Conservation (phyloP, 2,113 vertebrate species). For the Chaetodon auriga region DNA sequence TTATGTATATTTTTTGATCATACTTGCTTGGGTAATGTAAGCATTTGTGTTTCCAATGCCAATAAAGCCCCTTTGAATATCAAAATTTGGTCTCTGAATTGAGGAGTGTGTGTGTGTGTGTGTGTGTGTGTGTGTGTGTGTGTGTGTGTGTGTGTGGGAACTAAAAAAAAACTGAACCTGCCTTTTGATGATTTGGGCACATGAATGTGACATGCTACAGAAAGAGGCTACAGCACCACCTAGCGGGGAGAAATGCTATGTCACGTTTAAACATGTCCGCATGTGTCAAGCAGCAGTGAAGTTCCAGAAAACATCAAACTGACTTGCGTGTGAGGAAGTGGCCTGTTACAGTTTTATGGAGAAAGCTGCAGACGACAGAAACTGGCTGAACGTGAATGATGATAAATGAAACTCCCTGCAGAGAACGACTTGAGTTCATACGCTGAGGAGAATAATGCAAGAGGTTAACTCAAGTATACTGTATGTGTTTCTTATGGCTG, state of each 20-base stretch:
- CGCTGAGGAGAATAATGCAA: background rate
- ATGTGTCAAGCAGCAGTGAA: slow-evolving; percentile 2
- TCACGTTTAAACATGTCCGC: background rate
- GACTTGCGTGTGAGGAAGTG: background rate
- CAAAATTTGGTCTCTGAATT: too few relatives aligned
- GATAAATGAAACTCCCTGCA: background rate
- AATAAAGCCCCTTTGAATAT: too few relatives aligned
- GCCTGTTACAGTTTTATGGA: background rate
- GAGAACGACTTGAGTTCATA: background rate
- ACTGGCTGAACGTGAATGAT: background rate
- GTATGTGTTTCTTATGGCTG: background rate
- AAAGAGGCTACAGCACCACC: slow-evolving; percentile 60
- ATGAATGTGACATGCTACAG: background rate
- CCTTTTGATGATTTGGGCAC: background rate
- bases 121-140: background rate
- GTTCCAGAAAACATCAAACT: background rate
- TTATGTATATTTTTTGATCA: background rate
- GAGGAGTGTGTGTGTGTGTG: background rate
- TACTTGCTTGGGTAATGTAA: too few relatives aligned
- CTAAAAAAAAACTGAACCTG: background rate
- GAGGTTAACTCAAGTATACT: background rate
- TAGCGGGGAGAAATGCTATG: slow-evolving; percentile 30
- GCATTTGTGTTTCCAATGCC: too few relatives aligned
- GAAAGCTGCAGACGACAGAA: background rate
- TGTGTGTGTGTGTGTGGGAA: background rate